phyloP scores from a whole-genome alignment of 2,797 vertebrate species.

The Anguilla megastoma region DNA sequence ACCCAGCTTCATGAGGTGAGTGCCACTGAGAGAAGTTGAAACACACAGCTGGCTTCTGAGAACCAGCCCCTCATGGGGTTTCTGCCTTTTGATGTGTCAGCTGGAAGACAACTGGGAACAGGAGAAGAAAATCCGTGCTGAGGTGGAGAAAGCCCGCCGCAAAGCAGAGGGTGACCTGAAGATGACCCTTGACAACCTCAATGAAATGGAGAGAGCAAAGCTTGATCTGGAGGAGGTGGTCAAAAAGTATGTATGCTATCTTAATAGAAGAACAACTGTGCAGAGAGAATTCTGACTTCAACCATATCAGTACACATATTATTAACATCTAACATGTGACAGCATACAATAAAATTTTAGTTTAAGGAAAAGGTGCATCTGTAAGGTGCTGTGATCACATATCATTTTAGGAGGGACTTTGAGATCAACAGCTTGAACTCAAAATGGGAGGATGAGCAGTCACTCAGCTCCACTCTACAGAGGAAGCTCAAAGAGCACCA shows the following conservation, averaged over 20 bases:
- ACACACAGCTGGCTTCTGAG: not conserved
- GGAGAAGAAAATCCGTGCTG: slow-evolving; percentile 71
- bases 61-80: not conserved
- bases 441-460: slow-evolving; percentile 75
- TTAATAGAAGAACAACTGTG: not conserved
- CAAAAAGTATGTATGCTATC: slow-evolving; percentile 63
- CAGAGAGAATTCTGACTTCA: not conserved
- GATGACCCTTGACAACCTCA: slow-evolving; percentile 68
- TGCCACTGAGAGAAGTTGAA: not conserved
- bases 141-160: slow-evolving; percentile 69
- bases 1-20: slow-evolving; percentile 61
- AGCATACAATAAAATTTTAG: not conserved
- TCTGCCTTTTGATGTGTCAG: slow-evolving; percentile 48
- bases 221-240: slow-evolving; percentile 70
- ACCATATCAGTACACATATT: not conserved
- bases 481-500: slow-evolving; percentile 77
- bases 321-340: not conserved
- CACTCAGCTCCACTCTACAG: slow-evolving; percentile 70
- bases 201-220: slow-evolving; percentile 68
- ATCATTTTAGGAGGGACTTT: slow-evolving; percentile 66
- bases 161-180: slow-evolving; percentile 74
- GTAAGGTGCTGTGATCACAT: not conserved
- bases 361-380: not conserved
- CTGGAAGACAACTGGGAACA: slow-evolving; percentile 71
- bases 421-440: slow-evolving; percentile 75